Evolutionary conservation across 2,113 vertebrate genomes (phyloP), one percentile per base, ranked within the genome.

Genomic region (Glaucidium brasilianum): DNA sequence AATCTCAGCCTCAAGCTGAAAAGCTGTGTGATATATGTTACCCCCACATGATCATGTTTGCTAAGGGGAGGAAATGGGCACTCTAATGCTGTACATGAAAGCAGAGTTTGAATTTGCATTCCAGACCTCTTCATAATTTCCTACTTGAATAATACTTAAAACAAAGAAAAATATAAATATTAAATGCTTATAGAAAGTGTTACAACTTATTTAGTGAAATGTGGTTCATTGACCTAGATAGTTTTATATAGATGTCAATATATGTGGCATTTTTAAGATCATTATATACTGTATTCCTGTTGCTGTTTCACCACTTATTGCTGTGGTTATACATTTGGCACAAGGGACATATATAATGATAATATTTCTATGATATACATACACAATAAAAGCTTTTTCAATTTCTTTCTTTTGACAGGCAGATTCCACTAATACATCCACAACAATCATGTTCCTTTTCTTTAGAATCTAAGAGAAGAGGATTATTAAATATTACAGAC

Each of bases 351-450:
- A 92, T 85, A 90, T 95, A 96, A 96, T 73, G 72, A 30, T 69
- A 96, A 84, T 83, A 93, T 93, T 96, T 86, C 76, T 75, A n/a
- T 96, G 91, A 96, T 96, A 89, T 95, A 93, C 86, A 80, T 91
- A 86, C 82, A 79, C 35, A 93, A 90, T 88, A 87, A 96, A 92
- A 92, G 45, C 64, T 85, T 87, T 82, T 82, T 84, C 62, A 29
- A 58, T 96, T 94, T 96, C 52, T 92, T 94, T 90, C 85, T 68
- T 96, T 85, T 90, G 96, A 97, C 95, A 95, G 92, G 96, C 92
- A 97, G 87, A 86, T 96, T 86, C 95, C 94, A 90, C 96, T 93
- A 94, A 92, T 92, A 81, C 37, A 56, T 90, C 92, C 94, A 82
- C 62, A 95, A 79, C 60, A 96, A 90, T 60, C 43, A 37, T 41